phyloP scores from a whole-genome alignment of 2,797 vertebrate genomes.

The Stomatorhinus walkeri region DNA sequence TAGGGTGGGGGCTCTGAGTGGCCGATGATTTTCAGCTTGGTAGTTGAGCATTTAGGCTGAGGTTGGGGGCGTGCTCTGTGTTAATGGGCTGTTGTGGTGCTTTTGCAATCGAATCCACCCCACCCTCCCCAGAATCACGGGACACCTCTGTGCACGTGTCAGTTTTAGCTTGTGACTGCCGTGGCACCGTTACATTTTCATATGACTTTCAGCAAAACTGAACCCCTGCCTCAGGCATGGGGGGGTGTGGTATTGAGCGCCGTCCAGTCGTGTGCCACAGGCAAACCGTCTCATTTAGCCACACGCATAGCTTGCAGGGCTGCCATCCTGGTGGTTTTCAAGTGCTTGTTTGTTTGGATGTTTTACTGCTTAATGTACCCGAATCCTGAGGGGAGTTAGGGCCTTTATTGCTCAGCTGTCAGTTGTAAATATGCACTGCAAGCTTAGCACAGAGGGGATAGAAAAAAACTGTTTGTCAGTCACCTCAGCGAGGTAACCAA shows the following conservation, averaged over 20 bases:
- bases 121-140: too few relatives aligned
- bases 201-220: not conserved
- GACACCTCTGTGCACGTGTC: not conserved
- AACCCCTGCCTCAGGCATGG: not conserved
- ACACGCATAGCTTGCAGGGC: not conserved
- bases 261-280: not conserved
- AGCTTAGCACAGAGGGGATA: conserved; percentile 32
- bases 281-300: not conserved
- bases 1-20: not conserved
- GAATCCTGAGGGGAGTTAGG: not conserved
- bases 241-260: not conserved
- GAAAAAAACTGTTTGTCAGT: conserved; percentile 41
- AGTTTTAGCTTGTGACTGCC: not conserved
- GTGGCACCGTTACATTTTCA: not conserved
- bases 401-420: conserved; percentile 24
- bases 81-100: not conserved
- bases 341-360: not conserved
- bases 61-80: not conserved
- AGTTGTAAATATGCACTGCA: conserved; percentile 24
- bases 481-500: conserved; percentile 43
- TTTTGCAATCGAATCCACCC: too few relatives aligned
- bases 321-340: not conserved
- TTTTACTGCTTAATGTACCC: not conserved
- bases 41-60: not conserved
- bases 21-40: not conserved